phyloP scores from a whole-genome alignment of 2,113 vertebrate species.

The Rhinolophus sinicus region DNA sequence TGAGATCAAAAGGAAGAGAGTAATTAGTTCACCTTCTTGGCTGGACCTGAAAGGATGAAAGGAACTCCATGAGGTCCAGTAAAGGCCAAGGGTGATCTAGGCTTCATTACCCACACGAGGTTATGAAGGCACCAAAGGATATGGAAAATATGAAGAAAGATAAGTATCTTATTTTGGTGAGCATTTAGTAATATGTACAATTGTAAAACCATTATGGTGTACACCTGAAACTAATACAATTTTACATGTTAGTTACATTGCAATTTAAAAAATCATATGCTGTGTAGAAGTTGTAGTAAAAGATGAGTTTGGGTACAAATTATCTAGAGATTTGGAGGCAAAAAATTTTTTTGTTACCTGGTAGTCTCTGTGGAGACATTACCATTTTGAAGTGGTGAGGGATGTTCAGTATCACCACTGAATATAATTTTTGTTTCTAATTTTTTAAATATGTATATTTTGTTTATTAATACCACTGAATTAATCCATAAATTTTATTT shows the following conservation, averaged over 20 bases:
- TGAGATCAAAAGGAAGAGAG: background rate
- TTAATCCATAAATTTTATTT: background rate
- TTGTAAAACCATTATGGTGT: too few species aligned
- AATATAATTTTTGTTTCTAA: background rate
- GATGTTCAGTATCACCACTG: background rate
- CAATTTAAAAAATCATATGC: background rate
- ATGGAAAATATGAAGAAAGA: background rate
- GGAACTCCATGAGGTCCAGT: background rate
- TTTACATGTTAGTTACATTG: background rate
- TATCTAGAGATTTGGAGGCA: background rate
- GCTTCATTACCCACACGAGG: background rate
- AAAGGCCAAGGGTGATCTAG: background rate
- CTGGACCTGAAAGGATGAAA: background rate
- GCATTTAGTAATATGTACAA: background rate
- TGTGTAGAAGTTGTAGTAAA: background rate
- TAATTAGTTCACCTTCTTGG: background rate
- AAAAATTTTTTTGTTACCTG: background rate
- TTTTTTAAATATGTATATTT: background rate
- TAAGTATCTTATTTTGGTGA: background rate
- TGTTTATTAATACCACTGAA: background rate
- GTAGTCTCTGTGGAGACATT: background rate
- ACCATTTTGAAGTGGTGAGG: background rate
- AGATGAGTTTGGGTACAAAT: background rate
- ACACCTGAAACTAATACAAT: background rate
- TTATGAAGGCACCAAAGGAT: background rate